Conservation (phyloP, 2,797 vertebrate species). For the Decapterus maruadsi region DNA sequence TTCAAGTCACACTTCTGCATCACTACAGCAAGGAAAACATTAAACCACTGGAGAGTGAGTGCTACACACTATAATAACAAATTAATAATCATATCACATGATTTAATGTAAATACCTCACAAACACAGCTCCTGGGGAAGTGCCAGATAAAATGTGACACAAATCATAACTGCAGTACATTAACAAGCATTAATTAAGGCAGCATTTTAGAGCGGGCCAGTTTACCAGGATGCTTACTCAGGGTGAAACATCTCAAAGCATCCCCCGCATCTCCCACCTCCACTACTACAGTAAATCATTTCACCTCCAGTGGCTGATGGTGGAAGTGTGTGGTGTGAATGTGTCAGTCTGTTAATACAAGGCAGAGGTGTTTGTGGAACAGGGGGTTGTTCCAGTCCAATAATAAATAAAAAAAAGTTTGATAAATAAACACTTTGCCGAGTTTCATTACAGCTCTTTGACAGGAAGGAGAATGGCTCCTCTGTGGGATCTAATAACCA, state of each 20-base stretch:
- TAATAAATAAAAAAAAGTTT: slow-evolving; percentile 19
- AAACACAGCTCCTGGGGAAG: neutral
- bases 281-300: neutral
- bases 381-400: neutral
- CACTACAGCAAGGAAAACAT: neutral
- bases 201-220: neutral
- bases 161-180: neutral
- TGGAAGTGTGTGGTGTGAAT: neutral
- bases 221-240: neutral
- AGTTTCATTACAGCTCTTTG: slow-evolving; percentile 23
- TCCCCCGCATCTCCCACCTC: neutral
- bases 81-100: neutral
- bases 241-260: slow-evolving; percentile 10
- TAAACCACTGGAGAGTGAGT: neutral
- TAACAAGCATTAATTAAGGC: neutral
- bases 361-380: neutral
- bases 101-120: neutral
- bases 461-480: slow-evolving; percentile 16
- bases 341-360: neutral
- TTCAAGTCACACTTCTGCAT: neutral
- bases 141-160: neutral
- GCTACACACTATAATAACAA: neutral
- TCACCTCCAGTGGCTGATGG: neutral
- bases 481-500: slow-evolving; percentile 37
- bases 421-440: neutral